These are phyloP conservation scores for Vicugna pacos DNA, from an alignment of 2,113 vertebrate species.

Conservation along the genomic window DNA sequence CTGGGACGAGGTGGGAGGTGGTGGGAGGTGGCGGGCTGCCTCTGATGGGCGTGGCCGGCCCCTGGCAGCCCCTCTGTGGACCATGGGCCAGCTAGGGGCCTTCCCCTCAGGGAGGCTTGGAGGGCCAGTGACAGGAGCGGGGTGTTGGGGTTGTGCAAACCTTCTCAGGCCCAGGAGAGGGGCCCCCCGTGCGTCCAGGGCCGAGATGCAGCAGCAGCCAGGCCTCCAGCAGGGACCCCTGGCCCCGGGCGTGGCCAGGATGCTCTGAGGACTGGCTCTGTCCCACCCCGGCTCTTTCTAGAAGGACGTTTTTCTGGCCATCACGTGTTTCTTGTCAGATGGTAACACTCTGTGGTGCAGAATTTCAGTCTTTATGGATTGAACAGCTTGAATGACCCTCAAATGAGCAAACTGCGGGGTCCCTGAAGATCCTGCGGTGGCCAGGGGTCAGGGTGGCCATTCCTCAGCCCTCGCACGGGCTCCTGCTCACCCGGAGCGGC, in stretches of 20 bases:
- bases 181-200: fast-evolving
- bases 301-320: not conserved
- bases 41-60: not conserved
- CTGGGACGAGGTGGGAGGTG: not conserved
- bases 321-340: not conserved
- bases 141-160: not conserved
- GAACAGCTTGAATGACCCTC: not conserved
- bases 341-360: not conserved
- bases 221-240: fast-evolving
- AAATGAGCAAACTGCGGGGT: not conserved
- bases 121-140: not conserved
- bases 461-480: not conserved
- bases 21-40: fast-evolving
- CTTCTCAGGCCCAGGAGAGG: fast-evolving
- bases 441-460: not conserved
- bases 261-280: fast-evolving
- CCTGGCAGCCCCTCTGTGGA: not conserved
- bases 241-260: fast-evolving
- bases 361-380: not conserved
- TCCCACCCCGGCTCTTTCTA: not conserved
- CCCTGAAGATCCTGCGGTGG: fast-evolving
- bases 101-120: not conserved
- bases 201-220: fast-evolving
- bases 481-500: constrained; percentile 46
- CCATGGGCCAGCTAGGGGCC: not conserved